Evolutionary conservation across 2,113 vertebrate species (phyloP).

Genomic region (Sinocyclocheilus grahami): DNA sequence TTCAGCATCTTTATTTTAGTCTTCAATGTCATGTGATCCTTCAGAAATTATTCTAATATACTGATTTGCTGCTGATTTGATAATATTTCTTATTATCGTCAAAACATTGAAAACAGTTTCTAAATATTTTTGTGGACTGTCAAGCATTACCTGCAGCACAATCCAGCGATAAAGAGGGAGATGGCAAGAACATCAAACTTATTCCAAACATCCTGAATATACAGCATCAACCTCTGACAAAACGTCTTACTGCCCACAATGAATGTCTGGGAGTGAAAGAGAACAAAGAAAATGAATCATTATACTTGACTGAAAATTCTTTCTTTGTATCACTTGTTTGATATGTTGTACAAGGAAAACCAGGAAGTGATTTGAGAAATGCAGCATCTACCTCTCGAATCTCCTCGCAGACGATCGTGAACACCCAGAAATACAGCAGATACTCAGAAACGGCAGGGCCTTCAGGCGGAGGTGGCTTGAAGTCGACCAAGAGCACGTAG

Average conservation of each 20-base stretch:
- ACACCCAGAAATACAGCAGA: slow-evolving; percentile 87
- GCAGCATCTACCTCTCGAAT: slow-evolving; percentile 76
- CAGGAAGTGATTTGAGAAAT: neutral
- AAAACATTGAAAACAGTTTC: neutral
- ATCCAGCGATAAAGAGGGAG: slow-evolving; percentile 79
- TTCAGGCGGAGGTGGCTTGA: slow-evolving; percentile 62
- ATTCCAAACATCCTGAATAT: slow-evolving; percentile 85
- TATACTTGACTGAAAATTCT: neutral
- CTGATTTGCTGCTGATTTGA: too few relatives aligned
- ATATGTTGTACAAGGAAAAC: too few relatives aligned
- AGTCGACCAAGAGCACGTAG: slow-evolving; percentile 83
- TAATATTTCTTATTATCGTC: neutral
- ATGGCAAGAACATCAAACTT: slow-evolving; percentile 84
- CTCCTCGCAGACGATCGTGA: slow-evolving; percentile 89
- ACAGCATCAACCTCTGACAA: slow-evolving; percentile 74
- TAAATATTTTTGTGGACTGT: neutral
- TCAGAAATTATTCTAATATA: neutral
- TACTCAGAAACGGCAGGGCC: slow-evolving; percentile 73
- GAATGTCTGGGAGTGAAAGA: slow-evolving; percentile 65
- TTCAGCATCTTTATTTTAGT: neutral
- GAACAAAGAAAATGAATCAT: neutral
- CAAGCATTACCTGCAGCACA: slow-evolving; percentile 77
- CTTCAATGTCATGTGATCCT: neutral
- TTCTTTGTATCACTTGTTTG: neutral
- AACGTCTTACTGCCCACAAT: slow-evolving; percentile 69